Conservation (phyloP, 2,797 vertebrate species). For the Leucoraja ocellata region DNA sequence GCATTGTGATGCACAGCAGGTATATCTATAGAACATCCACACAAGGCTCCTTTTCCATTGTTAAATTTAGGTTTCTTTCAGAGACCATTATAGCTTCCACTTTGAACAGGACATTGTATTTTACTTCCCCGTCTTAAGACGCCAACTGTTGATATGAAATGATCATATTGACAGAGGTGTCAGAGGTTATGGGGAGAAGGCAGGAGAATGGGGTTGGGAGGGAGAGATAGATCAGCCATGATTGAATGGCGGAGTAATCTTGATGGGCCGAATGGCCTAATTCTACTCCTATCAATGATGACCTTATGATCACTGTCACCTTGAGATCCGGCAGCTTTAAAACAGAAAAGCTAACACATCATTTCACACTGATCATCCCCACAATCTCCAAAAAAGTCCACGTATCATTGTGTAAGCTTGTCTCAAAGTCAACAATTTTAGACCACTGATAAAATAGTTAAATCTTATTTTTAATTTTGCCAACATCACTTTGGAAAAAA, state of each 20-base stretch:
- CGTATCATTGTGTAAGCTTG: not conserved
- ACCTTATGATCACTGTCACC: not conserved
- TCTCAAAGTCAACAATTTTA: not conserved
- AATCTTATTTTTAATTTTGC: not conserved
- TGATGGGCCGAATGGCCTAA: too few relatives aligned
- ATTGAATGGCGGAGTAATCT: too few relatives aligned
- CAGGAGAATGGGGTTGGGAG: too few relatives aligned
- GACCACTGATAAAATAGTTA: not conserved
- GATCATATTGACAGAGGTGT: too few relatives aligned
- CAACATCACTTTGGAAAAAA: not conserved
- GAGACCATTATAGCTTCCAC: not conserved
- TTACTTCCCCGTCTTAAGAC: not conserved
- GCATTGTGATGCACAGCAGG: not conserved
- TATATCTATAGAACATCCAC: not conserved
- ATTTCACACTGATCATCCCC: not conserved
- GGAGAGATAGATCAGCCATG: too few relatives aligned
- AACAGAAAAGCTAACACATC: constrained; percentile 11
- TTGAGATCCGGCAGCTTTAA: constrained; percentile 8
- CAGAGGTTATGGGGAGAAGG: too few relatives aligned
- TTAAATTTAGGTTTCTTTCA: not conserved
- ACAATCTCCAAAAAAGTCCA: not conserved
- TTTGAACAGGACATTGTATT: not conserved
- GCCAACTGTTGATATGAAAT: not conserved
- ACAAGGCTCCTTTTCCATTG: not conserved
- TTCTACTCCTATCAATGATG: too few relatives aligned